Conservation (phyloP, 1,140 invertebrate genomes). For the Gonioctena quinquepunctata region DNA sequence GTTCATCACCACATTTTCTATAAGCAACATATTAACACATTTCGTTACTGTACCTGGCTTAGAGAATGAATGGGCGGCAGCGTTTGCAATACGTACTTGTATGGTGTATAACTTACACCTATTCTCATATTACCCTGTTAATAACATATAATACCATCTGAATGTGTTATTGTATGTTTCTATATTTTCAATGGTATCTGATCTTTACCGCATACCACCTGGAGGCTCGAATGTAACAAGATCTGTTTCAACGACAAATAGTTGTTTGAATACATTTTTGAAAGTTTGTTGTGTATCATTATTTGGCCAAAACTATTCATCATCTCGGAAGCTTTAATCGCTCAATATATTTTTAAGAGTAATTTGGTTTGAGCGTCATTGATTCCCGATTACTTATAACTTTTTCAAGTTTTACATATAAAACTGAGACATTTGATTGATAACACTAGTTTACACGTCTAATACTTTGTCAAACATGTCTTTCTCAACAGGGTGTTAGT, state of each 20-base stretch:
- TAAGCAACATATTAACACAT: conserved; percentile 1
- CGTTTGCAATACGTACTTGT: conserved; percentile 21
- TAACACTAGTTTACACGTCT: too few relatives aligned
- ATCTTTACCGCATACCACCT: conserved; percentile 31
- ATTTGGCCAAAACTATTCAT: too few relatives aligned
- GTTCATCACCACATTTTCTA: not conserved
- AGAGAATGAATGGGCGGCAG: conserved; percentile 18
- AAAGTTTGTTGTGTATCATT: too few relatives aligned
- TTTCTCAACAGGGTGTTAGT: too few relatives aligned
- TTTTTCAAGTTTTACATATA: too few relatives aligned
- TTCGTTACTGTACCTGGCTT: conserved; percentile 6
- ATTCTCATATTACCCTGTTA: conserved; percentile 48
- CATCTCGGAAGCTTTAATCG: not conserved
- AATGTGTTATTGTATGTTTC: conserved; percentile 37
- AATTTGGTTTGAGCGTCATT: too few relatives aligned
- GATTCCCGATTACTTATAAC: too few relatives aligned
- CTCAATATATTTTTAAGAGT: not conserved
- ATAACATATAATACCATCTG: conserved; percentile 39
- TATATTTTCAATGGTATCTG: conserved; percentile 20
- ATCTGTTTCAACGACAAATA: conserved; percentile 11
- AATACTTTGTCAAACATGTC: too few relatives aligned
- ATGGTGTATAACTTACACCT: conserved; percentile 43
- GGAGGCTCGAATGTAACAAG: conserved; percentile 16
- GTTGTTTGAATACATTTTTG: not conserved
- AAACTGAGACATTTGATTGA: too few relatives aligned